Base-by-base conservation (phyloP, 2,113 vertebrate species). In the Chaetorhynchus papuensis region DNA sequence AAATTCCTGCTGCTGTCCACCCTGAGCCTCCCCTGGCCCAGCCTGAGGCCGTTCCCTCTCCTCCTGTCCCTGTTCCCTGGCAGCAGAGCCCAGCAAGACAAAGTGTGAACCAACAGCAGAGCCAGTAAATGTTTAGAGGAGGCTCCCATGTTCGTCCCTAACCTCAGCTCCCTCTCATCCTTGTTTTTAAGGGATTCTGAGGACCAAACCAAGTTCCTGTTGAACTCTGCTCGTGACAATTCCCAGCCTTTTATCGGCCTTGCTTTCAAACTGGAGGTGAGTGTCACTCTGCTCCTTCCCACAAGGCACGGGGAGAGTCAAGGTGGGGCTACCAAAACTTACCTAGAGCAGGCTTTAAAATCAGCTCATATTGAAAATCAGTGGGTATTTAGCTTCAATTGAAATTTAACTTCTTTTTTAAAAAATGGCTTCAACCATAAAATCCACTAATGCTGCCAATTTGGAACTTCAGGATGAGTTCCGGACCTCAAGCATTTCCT, bases 191-290 rank as follows among this genome's bases (percentile, higher is more conserved):
- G 99, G 96, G 97, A 97, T 49, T 98, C 98, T 9, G 94, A 96
- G 53, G 98, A 98, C 19, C 94, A 95, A 75, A 94, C 94, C 47
- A 99, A 98, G 95, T 97, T 99, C 63, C 83, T 98, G 56, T 97
- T 99, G 99, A 98, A 98, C 84, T 91, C 99, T 0, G 65, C 94
- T 50, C 98, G 99, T 97, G 98, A 99, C 1, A 20, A 68, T 53
- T 93, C 98, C 39, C 96, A 98, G 1, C 98, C 99, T 5, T 99
- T 98, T 63, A 98, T 99, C 11, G 98, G 99, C 93, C 97, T 99
- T 65, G 99, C 99, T 83, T 99, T 99, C 96, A 99, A 99, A 89
- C 97, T 99, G 47, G 99, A 99, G 99, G 99, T 99, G 93, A 94
- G 96, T 72, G 44, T 44, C 69, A 11, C 10, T 31, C 13, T 22